phyloP scores from a whole-genome alignment of 1,140 invertebrate species.

The Bombus cullumanus region DNA sequence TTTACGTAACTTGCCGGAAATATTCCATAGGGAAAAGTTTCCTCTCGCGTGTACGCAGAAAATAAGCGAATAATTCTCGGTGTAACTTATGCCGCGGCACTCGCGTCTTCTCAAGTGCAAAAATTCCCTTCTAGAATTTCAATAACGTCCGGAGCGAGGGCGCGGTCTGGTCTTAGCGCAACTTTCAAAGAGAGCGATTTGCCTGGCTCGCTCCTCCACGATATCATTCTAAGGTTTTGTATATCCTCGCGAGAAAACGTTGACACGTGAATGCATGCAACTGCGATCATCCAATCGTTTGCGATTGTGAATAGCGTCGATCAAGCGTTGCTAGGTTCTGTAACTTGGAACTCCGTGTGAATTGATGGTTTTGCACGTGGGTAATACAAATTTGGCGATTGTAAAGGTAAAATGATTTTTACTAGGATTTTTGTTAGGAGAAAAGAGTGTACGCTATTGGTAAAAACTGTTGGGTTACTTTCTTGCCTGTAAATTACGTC shows the following conservation, averaged over 20 bases:
- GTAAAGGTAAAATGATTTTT: too few species aligned
- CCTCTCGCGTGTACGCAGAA: neutral
- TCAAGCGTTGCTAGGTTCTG: neutral
- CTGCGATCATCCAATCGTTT: neutral
- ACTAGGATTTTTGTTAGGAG: too few species aligned
- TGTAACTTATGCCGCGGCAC: constrained; percentile 19
- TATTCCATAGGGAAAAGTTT: constrained; percentile 9
- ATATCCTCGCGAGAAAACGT: constrained; percentile 10
- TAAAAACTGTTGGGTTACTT: too few species aligned
- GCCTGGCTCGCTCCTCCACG: neutral
- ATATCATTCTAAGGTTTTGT: neutral
- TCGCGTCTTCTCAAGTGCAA: constrained; percentile 21
- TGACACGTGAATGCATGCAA: neutral
- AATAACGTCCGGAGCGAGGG: neutral
- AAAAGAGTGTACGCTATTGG: too few species aligned
- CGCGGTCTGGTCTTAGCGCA: neutral
- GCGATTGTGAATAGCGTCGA: neutral
- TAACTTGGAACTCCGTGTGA: too few species aligned
- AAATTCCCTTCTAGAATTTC: constrained; percentile 33
- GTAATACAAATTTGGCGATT: too few species aligned
- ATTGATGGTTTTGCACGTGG: too few species aligned
- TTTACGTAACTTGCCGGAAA: constrained; percentile 2
- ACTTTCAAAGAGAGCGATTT: constrained; percentile 37
- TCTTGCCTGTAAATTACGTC: too few species aligned
- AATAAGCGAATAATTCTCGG: constrained; percentile 37